Base-by-base conservation (phyloP, 2,888 invertebrate genomes). In the Sthenelais limicola region DNA sequence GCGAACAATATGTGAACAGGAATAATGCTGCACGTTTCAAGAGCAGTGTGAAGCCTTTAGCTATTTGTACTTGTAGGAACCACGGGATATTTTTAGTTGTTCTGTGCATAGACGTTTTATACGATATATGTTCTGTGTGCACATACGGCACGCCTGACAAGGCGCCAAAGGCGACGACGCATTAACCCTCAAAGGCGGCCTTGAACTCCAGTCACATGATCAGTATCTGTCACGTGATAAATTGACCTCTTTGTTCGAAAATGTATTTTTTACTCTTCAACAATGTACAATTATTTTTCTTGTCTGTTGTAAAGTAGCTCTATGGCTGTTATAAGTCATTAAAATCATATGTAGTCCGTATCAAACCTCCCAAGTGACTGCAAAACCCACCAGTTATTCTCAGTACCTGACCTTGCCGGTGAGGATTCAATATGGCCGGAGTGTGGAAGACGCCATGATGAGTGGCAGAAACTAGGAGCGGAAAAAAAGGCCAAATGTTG, bases 401-500 rank as follows among this genome's bases (percentile, higher is more conserved):
- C 38, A 62, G 38, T 43, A 62, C 62, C 3, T 62, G 62, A 62
- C 67, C 47, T 67, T 67, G 70, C 70, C 26, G 54, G 70, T 54
- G 51, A 54, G 54, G 56, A 52, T 70, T 56, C 70, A 70, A 70
- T 56, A 70, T 70, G 70, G 70, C 70, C 33, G 70, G 38, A 21
- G 26, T 18, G 54, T 52, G 54, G 28, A 54, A n/a, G 56, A 70
- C 70, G 70, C 70, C 70, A 70, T 70, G 33, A 70, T 70, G 70
- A 38, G 56, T 62, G 52, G 49, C 70, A 38, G 49, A 51, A 70
- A 56, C 33, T 67, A n/a, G n/a, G 38, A 48, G 33, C 30, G 33
- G 30, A 21, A 49, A 71, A 71, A 38, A 21, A n/a, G 62, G 69
- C 73, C 73, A 35, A 51, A 73, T 70, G 70, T 51, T 73, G 73